Evolutionary conservation across 2,113 vertebrate genomes (phyloP).

Genomic region (Tenrec ecaudatus): DNA sequence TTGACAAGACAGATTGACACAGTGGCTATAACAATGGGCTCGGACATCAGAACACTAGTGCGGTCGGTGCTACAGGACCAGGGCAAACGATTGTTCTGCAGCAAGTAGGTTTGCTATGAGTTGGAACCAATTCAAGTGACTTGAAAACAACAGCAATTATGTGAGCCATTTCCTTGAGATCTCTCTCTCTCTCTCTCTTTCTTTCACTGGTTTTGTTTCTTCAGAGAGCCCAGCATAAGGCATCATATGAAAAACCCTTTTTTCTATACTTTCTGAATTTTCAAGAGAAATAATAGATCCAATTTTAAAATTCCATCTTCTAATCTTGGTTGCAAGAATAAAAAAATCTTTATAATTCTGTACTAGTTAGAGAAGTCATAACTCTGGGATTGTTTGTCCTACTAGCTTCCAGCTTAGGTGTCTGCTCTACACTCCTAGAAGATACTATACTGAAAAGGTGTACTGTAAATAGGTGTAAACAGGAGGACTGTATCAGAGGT

Average conservation of each 20-base stretch:
- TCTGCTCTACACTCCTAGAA: not conserved
- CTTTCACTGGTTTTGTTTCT: no score
- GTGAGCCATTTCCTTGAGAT: no score
- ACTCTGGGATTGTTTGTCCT: not conserved
- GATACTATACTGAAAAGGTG: not conserved
- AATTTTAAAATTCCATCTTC: not conserved
- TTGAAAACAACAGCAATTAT: not conserved
- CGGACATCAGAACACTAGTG: not conserved
- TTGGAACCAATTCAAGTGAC: not conserved
- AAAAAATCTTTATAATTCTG: not conserved
- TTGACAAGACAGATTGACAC: no score
- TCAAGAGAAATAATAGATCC: not conserved
- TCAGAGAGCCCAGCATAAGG: no score
- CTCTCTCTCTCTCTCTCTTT: no score
- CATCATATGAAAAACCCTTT: not conserved
- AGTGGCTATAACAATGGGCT: no score
- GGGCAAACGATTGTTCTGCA: not conserved
- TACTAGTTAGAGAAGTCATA: not conserved
- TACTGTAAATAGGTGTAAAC: not conserved
- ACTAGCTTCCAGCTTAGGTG: not conserved
- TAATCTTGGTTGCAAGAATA: not conserved
- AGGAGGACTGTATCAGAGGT: not conserved
- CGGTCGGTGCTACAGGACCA: not conserved
- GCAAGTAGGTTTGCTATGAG: not conserved
- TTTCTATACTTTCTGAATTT: constrained; percentile 10